These are phyloP conservation scores for Phoxinus dragarum DNA, from an alignment of 2,797 vertebrate species.

Conservation along the genomic window DNA sequence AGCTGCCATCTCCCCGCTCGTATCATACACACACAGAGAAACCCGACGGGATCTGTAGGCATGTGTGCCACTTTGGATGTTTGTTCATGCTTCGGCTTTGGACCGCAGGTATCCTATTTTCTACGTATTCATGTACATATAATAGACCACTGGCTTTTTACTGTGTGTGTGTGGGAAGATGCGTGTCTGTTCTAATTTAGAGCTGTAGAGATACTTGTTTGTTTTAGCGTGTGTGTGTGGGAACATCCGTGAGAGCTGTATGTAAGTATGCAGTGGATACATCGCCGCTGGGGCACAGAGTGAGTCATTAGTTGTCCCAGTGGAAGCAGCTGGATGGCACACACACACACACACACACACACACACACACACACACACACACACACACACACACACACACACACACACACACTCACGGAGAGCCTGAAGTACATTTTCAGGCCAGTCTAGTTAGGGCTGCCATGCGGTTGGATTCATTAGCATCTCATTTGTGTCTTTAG, in stretches of 20 bases:
- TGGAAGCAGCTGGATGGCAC: slow-evolving; percentile 41
- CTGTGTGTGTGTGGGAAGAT: neutral
- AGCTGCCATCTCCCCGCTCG: neutral
- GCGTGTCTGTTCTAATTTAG: slow-evolving; percentile 13
- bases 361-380: neutral
- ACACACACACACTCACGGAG: neutral
- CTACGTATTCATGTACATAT: neutral
- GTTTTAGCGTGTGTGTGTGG: slow-evolving; percentile 27
- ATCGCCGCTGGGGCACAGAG: slow-evolving; percentile 24
- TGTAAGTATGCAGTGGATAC: slow-evolving; percentile 3
- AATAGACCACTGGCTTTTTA: neutral
- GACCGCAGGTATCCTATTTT: slow-evolving; percentile 35
- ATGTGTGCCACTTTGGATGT: neutral
- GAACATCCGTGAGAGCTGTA: neutral
- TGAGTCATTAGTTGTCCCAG: slow-evolving; percentile 41
- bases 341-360: neutral
- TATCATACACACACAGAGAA: slow-evolving; percentile 6
- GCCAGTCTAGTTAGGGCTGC: slow-evolving; percentile 25
- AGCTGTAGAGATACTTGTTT: slow-evolving; percentile 37
- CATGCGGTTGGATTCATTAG: slow-evolving; percentile 30
- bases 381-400: slow-evolving; percentile 20
- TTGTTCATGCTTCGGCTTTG: slow-evolving; percentile 1
- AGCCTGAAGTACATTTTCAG: slow-evolving; percentile 3
- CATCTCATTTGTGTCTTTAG: slow-evolving; percentile 41
- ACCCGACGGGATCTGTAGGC: slow-evolving; percentile 42